Percentiles rank a stretch among this genome's conserved stretches.
Conservation (phyloP, 2,113 vertebrate species). For the Oxyura jamaicensis region DNA sequence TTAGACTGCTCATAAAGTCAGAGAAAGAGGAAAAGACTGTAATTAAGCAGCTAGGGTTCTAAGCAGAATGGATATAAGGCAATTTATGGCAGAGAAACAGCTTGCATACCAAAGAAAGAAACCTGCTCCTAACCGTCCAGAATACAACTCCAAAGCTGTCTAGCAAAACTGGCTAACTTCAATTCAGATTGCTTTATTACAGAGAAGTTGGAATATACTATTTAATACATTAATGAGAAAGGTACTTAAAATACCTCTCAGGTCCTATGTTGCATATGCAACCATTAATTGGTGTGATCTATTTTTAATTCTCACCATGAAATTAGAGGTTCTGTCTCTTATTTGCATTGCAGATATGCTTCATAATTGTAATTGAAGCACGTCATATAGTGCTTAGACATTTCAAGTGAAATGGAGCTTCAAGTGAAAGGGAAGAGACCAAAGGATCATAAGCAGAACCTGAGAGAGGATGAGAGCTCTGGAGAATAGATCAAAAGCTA, state of each 20-base stretch:
- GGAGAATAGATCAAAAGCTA: background rate
- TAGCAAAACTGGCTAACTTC: background rate
- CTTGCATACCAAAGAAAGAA: background rate
- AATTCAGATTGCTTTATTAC: background rate
- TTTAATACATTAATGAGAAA: background rate
- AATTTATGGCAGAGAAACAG: background rate
- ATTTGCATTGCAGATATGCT: background rate
- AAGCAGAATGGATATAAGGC: background rate
- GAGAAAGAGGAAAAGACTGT: background rate
- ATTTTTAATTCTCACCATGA: background rate
- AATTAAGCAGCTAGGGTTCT: background rate
- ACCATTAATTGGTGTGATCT: background rate
- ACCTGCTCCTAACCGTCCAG: background rate
- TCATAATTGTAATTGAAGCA: background rate
- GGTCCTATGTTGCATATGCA: background rate
- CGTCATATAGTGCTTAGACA: fast-evolving
- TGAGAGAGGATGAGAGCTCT: background rate
- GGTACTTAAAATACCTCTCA: background rate
- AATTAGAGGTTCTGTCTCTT: background rate
- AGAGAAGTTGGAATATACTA: background rate
- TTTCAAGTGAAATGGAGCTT: background rate
- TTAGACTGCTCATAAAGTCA: background rate
- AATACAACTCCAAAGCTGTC: background rate
- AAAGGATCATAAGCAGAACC: background rate
- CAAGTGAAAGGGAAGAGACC: background rate